These are phyloP conservation scores for Athalia cordata DNA, from an alignment of 2,888 invertebrate genomes.

Conservation along the genomic window DNA sequence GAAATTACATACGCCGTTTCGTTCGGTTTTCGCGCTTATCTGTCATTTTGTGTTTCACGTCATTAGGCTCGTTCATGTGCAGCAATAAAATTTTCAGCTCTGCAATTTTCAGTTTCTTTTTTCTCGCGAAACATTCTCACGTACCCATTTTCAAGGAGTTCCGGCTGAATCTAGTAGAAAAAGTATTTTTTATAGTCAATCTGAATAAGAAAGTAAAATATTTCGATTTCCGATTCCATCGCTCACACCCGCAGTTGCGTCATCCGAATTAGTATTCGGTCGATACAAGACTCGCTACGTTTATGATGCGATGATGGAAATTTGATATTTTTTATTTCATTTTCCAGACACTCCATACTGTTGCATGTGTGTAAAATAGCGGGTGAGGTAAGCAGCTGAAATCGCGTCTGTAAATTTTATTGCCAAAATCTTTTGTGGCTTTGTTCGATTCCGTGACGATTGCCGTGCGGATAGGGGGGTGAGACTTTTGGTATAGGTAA, in stretches of 20 bases:
- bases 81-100: constrained; percentile 28
- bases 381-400: not conserved
- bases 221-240: no score
- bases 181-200: not conserved
- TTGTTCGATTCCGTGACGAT: no score
- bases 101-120: not conserved
- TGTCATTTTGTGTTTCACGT: constrained; percentile 25
- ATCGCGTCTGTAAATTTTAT: not conserved
- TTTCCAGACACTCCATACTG: not conserved
- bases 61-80: constrained; percentile 22
- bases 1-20: constrained; percentile 21
- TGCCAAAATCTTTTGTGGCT: not conserved
- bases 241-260: no score
- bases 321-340: not conserved
- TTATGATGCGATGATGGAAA: not conserved
- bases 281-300: not conserved
- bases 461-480: no score
- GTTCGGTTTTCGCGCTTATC: constrained; percentile 8
- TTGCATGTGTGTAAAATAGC: not conserved
- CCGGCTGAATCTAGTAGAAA: not conserved
- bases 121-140: not conserved
- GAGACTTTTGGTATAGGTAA: not conserved
- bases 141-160: not conserved
- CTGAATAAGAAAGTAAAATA: no score
- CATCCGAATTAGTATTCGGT: not conserved